Evolutionary conservation across 2,888 invertebrate genomes (phyloP).

Genomic region (Epistrophe grossulariae): DNA sequence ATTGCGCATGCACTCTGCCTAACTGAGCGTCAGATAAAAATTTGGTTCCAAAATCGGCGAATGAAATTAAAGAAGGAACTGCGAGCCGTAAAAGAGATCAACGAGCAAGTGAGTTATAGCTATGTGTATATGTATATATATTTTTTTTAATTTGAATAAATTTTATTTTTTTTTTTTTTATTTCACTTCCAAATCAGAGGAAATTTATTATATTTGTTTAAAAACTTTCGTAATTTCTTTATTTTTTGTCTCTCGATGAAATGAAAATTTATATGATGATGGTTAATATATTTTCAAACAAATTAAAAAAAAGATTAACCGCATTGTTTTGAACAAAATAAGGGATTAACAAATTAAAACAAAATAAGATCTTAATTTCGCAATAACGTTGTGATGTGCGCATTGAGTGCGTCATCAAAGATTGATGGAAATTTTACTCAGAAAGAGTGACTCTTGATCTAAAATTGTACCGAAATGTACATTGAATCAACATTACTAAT

Average conservation of each 20-base stretch:
- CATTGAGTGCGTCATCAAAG: slow-evolving; percentile 60
- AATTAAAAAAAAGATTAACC: slow-evolving; percentile 64
- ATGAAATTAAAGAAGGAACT: slow-evolving; percentile 99
- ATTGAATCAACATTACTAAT: too few relatives aligned
- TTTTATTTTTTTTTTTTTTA: slow-evolving; percentile 1
- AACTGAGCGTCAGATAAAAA: slow-evolving; percentile 98
- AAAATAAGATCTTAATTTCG: slow-evolving; percentile 53
- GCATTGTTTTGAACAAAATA: slow-evolving; percentile 46
- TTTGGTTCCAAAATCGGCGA: slow-evolving; percentile 98
- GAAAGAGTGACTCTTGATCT: slow-evolving; percentile 1
- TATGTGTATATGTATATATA: not conserved
- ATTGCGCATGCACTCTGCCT: slow-evolving; percentile 98
- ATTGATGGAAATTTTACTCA: slow-evolving; percentile 56
- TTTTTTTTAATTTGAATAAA: slow-evolving; percentile 41
- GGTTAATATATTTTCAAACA: slow-evolving; percentile 53
- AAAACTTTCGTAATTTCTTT: slow-evolving; percentile 60
- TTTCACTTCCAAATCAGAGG: slow-evolving; percentile 34
- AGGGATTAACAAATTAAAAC: not conserved
- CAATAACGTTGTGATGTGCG: not conserved
- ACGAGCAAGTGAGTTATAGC: slow-evolving; percentile 88
- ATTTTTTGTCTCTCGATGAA: slow-evolving; percentile 18
- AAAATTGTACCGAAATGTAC: too few relatives aligned
- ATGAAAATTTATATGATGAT: slow-evolving; percentile 55
- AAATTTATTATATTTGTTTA: slow-evolving; percentile 65
- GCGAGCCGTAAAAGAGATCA: slow-evolving; percentile 96